Evolutionary conservation across 2,113 vertebrate genomes (phyloP).

Genomic region (Megatriorchis doriae): DNA sequence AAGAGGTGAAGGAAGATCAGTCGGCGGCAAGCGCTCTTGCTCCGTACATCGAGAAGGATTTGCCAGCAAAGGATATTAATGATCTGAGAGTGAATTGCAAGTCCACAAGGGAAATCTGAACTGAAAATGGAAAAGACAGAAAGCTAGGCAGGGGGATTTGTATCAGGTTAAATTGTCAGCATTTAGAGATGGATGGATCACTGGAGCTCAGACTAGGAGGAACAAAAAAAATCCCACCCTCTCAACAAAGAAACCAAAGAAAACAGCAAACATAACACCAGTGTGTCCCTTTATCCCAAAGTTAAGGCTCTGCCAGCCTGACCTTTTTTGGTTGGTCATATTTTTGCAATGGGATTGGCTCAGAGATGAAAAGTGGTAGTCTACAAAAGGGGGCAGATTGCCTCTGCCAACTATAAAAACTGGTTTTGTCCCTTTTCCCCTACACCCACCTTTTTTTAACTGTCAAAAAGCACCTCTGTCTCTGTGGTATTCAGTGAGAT

Average conservation of each 20-base stretch:
- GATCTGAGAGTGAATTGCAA: slow-evolving; percentile 33
- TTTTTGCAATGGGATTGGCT: neutral
- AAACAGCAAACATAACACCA: neutral
- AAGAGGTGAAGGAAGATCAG: slow-evolving; percentile 45
- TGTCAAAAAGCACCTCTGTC: neutral
- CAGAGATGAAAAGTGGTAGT: neutral
- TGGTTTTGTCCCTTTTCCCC: neutral
- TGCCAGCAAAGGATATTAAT: slow-evolving; percentile 53
- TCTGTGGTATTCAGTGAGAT: neutral
- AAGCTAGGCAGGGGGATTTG: slow-evolving; percentile 7
- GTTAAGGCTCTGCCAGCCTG: neutral
- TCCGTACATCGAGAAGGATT: slow-evolving; percentile 16
- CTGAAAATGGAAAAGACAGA: slow-evolving; percentile 52
- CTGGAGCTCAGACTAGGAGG: neutral
- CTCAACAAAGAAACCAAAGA: neutral
- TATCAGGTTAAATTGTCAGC: slow-evolving; percentile 33
- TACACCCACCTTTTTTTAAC: neutral
- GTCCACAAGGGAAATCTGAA: slow-evolving; percentile 14
- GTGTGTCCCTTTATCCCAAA: neutral
- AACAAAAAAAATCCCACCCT: neutral
- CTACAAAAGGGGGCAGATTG: neutral
- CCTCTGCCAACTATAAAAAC: neutral
- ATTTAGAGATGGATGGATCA: slow-evolving; percentile 43
- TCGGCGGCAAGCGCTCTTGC: neutral
- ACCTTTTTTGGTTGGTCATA: neutral